phyloP scores from a whole-genome alignment of 2,797 vertebrate genomes.

The Muscicapa comitata region DNA sequence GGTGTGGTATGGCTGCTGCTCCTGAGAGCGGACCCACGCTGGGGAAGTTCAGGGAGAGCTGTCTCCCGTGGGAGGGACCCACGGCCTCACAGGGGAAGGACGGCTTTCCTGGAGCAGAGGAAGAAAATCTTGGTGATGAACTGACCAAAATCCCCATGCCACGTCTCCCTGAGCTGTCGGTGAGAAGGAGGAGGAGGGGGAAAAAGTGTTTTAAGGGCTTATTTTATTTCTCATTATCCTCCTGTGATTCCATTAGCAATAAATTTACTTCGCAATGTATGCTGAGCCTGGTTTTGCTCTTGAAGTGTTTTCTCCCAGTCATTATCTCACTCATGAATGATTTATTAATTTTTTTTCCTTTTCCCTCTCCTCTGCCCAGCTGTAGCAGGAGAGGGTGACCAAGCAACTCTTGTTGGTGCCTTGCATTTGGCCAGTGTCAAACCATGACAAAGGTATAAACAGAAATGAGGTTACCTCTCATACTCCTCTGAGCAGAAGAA shows the following conservation, averaged over 20 bases:
- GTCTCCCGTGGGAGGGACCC: too few species aligned
- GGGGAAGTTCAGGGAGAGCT: too few species aligned
- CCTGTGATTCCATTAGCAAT: too few species aligned
- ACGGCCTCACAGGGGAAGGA: too few species aligned
- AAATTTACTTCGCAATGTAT: not conserved
- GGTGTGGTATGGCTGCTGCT: too few species aligned
- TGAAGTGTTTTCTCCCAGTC: not conserved
- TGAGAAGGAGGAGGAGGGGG: too few species aligned
- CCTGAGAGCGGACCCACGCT: too few species aligned
- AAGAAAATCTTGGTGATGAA: too few species aligned
- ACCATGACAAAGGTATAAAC: not conserved
- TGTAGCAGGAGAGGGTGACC: not conserved
- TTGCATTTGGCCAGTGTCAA: not conserved
- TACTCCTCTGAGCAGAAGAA: not conserved
- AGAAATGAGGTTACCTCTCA: not conserved
- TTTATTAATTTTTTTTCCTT: not conserved
- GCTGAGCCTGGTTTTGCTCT: not conserved
- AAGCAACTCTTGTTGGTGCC: accelerated
- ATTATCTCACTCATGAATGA: not conserved
- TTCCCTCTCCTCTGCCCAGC: not conserved
- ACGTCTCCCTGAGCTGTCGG: too few species aligned
- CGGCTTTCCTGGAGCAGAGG: too few species aligned
- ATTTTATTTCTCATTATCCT: not conserved
- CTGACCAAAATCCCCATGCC: too few species aligned
- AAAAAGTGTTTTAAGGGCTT: not conserved